Evolutionary conservation across 2,797 vertebrate species (phyloP), one percentile per base, ranked within the genome.

Genomic region (Tauraco hartlaubi): DNA sequence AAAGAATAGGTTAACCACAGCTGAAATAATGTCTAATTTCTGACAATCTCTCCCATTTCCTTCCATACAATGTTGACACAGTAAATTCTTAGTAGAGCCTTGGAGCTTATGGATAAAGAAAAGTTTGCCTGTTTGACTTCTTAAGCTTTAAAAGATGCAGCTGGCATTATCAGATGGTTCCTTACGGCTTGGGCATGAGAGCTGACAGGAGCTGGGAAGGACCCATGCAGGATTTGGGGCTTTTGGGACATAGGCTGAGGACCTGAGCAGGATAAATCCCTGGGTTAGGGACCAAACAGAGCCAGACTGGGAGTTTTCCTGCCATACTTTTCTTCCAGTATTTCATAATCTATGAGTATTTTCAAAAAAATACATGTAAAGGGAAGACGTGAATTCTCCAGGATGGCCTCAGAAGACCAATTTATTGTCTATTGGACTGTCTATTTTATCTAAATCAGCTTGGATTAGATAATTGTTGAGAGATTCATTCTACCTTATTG

Each of bases 51-150:
- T 85, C 20, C 33, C 11, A 5, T 88, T 85, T 83, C 17, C 26
- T 92, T 76, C 51, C 8, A 0, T 52, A 22, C 7, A 17, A 0
- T 8, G 10, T 18, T 39, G 41, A 29, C 33, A 5, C 1, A 4
- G 64, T 59, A 49, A 80, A 72, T 71, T 95, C 25, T 82, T 37
- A 29, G 31, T 29, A 43, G 35, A 78, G 25, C 55, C 21, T 46
- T 79, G 37, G 33, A 66, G 14, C 9, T 59, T 58, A n/a, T 3
- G 2, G 12, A 37, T 67, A 44, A 62, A 79, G 26, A 46, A 66
- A 25, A 76, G 8, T 9, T 6, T 41, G 22, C 10, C 9, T 56
- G 3, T 37, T 74, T 74, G 48, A 13, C 41, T 61, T 51, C 15
- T 80, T 72, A 44, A 75, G 8, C 19, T 76, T 92, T 83, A 46